These are phyloP conservation scores for Drymonia ruficornis DNA, from an alignment of 2,888 invertebrate genomes.

Conservation along the genomic window DNA sequence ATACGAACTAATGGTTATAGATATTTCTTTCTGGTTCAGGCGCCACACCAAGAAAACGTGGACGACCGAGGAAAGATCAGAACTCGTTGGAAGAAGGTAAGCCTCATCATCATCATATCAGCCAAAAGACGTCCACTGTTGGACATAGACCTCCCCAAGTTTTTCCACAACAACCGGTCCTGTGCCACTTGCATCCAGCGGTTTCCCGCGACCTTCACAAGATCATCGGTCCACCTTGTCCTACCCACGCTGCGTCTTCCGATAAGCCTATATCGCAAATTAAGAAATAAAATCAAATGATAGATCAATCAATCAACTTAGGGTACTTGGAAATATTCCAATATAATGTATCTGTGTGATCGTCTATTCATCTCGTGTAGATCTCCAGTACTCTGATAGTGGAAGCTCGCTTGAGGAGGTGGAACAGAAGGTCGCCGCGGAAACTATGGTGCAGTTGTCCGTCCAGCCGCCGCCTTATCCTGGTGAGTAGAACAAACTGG, in stretches of 20 bases:
- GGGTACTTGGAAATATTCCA: no score
- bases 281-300: no score
- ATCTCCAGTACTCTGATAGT: slow-evolving; percentile 80
- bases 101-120: slow-evolving; percentile 21
- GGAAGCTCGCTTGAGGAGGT: slow-evolving; percentile 81
- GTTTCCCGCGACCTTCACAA: no score
- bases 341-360: no score
- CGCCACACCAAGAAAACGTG: slow-evolving; percentile 74
- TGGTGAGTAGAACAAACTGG: slow-evolving; percentile 15
- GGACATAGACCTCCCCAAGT: no score
- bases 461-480: slow-evolving; percentile 52
- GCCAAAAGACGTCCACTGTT: no score
- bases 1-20: not conserved
- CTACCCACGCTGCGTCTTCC: no score
- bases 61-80: slow-evolving; percentile 83
- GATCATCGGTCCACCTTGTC: no score
- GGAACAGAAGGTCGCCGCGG: slow-evolving; percentile 88
- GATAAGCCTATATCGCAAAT: no score
- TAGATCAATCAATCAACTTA: no score
- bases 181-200: no score
- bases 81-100: slow-evolving; percentile 90
- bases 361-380: slow-evolving; percentile 44
- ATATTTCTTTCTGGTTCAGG: slow-evolving; percentile 36
- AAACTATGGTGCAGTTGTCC: slow-evolving; percentile 90
- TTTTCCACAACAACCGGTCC: no score